Evolutionary conservation across 2,888 invertebrate genomes (phyloP).

Genomic region (Netelia virgata): DNA sequence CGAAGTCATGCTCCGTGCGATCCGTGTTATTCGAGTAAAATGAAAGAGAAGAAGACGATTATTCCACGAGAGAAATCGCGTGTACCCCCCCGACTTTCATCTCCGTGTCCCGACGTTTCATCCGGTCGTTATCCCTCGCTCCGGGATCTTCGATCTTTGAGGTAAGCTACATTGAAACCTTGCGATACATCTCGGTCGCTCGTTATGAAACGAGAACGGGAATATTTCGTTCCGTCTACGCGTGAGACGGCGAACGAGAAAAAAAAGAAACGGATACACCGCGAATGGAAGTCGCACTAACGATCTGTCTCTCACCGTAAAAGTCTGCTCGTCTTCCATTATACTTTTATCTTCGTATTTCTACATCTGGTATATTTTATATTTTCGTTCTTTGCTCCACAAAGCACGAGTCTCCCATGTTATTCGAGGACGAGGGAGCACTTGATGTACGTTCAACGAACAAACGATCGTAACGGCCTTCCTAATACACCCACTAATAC

Average conservation of each 20-base stretch:
- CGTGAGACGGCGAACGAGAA: background rate
- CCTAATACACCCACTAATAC: constrained; percentile 24
- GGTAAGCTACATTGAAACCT: constrained; percentile 13
- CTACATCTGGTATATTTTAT: background rate
- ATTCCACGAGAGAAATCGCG: too few species aligned
- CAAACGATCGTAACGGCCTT: constrained; percentile 36
- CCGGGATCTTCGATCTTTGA: constrained; percentile 38
- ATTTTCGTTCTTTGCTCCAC: constrained; percentile 13
- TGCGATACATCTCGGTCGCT: constrained; percentile 30
- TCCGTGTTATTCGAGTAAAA: too few species aligned
- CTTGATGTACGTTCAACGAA: constrained; percentile 1
- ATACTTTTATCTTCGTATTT: constrained; percentile 1
- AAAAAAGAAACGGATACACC: constrained; percentile 19
- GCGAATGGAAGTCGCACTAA: constrained; percentile 32
- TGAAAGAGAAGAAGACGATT: too few species aligned
- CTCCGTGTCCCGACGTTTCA: constrained; percentile 1
- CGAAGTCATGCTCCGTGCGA: too few species aligned
- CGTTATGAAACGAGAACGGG: constrained; percentile 51
- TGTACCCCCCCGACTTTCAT: constrained; percentile 16
- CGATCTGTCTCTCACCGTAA: background rate
- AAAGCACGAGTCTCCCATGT: constrained; percentile 36
- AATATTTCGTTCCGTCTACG: constrained; percentile 47
- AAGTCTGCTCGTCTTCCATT: background rate
- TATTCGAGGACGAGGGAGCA: constrained; percentile 41
- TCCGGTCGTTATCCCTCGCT: background rate